Conservation (phyloP, 1,140 invertebrate species). For the Trichogramma pretiosum region DNA sequence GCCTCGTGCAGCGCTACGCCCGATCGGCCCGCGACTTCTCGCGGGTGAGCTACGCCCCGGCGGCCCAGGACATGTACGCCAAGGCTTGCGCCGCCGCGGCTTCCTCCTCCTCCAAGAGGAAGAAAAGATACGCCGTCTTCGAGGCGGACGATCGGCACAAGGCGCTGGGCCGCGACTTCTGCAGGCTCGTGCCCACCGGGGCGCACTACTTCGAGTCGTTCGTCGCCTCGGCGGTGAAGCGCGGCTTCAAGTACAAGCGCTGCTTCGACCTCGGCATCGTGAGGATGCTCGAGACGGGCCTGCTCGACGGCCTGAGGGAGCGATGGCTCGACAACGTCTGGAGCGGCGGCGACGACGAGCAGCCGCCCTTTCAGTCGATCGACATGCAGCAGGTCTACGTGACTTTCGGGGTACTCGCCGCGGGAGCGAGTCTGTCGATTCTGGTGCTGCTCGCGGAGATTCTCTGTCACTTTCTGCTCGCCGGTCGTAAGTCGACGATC, state of each 20-base stretch:
- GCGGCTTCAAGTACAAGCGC: constrained; percentile 19
- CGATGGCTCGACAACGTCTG: constrained; percentile 21
- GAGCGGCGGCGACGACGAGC: not conserved
- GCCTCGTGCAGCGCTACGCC: no score
- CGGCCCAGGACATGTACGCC: constrained; percentile 4
- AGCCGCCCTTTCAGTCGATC: constrained; percentile 14
- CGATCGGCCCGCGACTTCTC: not conserved
- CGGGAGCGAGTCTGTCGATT: constrained; percentile 15
- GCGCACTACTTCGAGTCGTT: constrained; percentile 15
- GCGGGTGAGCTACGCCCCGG: constrained; percentile 1
- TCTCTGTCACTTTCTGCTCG: no score
- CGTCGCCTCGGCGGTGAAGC: constrained; percentile 17
- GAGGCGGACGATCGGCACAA: constrained; percentile 16
- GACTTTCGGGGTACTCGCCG: constrained; percentile 16
- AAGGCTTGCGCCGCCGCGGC: constrained; percentile 12
- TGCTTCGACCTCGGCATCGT: constrained; percentile 20
- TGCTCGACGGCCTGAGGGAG: constrained; percentile 16
- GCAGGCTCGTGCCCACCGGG: constrained; percentile 3
- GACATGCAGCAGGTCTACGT: constrained; percentile 23
- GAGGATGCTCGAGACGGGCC: constrained; percentile 22
- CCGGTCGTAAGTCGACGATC: no score
- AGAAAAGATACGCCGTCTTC: constrained; percentile 16
- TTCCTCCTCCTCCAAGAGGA: no score
- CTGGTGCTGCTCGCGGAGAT: constrained; percentile 18
- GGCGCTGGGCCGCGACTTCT: constrained; percentile 4